Conservation (phyloP, 2,888 invertebrate genomes). For the Apomyelois bistriatella region DNA sequence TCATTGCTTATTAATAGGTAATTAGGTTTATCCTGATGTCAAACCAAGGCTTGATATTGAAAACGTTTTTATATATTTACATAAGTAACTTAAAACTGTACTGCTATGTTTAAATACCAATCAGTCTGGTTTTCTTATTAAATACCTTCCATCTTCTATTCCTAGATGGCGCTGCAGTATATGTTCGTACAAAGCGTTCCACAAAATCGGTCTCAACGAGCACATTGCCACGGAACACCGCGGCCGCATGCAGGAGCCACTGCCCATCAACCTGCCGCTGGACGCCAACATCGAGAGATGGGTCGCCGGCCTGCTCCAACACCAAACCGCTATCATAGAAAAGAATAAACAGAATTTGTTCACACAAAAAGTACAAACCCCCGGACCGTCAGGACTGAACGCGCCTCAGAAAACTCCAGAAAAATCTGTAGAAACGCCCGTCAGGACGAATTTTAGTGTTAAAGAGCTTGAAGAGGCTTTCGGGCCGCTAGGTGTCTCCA, state of each 20-base stretch:
- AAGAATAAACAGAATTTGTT: constrained; percentile 42
- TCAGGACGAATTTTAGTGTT: constrained; percentile 17
- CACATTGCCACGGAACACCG: constrained; percentile 76
- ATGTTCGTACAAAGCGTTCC: constrained; percentile 81
- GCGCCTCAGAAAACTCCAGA: constrained; percentile 2
- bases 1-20: no score
- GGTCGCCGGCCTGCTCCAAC: constrained; percentile 58
- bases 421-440: neutral
- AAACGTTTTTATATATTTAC: no score
- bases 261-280: constrained; percentile 54
- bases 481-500: constrained; percentile 48
- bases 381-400: constrained; percentile 17
- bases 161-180: constrained; percentile 79
- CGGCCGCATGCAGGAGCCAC: constrained; percentile 35
- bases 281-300: constrained; percentile 74
- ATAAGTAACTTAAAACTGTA: neutral
- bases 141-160: neutral
- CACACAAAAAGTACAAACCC: constrained; percentile 37
- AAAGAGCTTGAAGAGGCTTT: constrained; percentile 49
- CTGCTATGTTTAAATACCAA: no score
- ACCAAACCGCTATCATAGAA: constrained; percentile 48
- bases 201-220: constrained; percentile 70
- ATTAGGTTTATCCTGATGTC: no score
- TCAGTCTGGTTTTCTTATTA: no score
- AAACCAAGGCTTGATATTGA: no score